Evolutionary conservation across 2,888 invertebrate genomes (phyloP), one percentile per base, ranked within the genome.

Genomic region (Helleia helle): DNA sequence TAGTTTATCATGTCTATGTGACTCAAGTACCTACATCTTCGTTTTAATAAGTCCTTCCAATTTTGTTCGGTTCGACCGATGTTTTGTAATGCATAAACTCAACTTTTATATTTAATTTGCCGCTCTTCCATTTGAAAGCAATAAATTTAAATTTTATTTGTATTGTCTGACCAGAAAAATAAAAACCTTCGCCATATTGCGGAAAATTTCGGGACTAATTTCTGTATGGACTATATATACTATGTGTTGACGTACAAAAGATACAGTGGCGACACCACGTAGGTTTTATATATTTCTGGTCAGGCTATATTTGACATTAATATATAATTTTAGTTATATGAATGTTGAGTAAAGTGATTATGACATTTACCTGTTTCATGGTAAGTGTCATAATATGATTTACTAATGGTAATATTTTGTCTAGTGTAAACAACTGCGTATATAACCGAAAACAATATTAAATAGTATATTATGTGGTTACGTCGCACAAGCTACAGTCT

Each of bases 81-180:
- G 29, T 12, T 4, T 22, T 22, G 2, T 22, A 4, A 5, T 22
- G 22, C 8, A 22, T 34, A 22, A 12, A 46, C 40, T 37, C 41
- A 38, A 40, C 40, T 46, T 41, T 39, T 22, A 36, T 46, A 36
- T 41, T 38, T 46, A 40, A 34, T 31, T 34, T 34, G 45, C 52
- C 50, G 71, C 61, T 75, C 70, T 75, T 74, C 74, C 75, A 67
- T 71, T 63, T 59, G 47, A 61, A 65, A 79, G 77, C 79, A 79
- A 80, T 79, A 79, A 75, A n/a, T n/a, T n/a, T n/a, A n/a, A n/a
- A 64, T 62, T 62, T 56, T 59, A 64, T 63, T 59, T 66, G 46
- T 65, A 72, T n/a, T n/a, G n/a, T n/a, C n/a, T n/a, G n/a, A n/a
- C n/a, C n/a, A n/a, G n/a, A n/a, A n/a, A n/a, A n/a, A n/a, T n/a